Evolutionary conservation across 2,888 invertebrate species (phyloP), one percentile per base, ranked within the genome.

Genomic region (Seira sanloemensis): DNA sequence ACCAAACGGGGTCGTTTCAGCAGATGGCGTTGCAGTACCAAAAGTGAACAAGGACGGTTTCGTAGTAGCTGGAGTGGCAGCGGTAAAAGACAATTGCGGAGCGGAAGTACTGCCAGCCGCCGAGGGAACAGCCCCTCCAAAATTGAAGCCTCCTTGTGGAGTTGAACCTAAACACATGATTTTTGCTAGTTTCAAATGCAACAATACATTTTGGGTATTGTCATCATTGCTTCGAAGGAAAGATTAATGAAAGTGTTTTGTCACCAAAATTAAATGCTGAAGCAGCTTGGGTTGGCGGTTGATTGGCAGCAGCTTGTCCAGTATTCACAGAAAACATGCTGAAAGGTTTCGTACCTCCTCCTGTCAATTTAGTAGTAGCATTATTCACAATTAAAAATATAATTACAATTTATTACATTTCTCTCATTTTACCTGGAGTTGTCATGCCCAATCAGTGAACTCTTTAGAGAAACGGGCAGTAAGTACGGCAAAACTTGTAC

Each of bases 21-120:
- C 46, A 21, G 75, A 26, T 2, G 27, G 4, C 26, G 7, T 18
- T 16, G 46, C 2, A 68, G 24, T 21, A 16, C 74, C 74, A n/a
- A 74, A 80, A 37, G 21, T 80, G 24, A 80, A 80, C 1, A 74
- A 37, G 0, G 74, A 67, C 24, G 46, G 16, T 21, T 67, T 12
- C 1, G 72, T n/a, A 1, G 79, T 58, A 16, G 74, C 74, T 18
- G 79, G 79, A 19, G 79, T 74, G 12, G 73, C 25, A 27, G 74
- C 68, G 19, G 67, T 65, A 18, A 81, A 75, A 1, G 80, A 68
- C 0, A 81, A 46, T 25, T 81, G 80, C 0, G 80, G 80, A 19
- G 80, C 80, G 2, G 46, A 7, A 0, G 62, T 18, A 62, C 26
- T 68, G 9, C n/a, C 58, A 18, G 67, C 5, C 23, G 27, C 37